phyloP scores from a whole-genome alignment of 1,140 invertebrate species.

The Pemphigus obesinymphae region DNA sequence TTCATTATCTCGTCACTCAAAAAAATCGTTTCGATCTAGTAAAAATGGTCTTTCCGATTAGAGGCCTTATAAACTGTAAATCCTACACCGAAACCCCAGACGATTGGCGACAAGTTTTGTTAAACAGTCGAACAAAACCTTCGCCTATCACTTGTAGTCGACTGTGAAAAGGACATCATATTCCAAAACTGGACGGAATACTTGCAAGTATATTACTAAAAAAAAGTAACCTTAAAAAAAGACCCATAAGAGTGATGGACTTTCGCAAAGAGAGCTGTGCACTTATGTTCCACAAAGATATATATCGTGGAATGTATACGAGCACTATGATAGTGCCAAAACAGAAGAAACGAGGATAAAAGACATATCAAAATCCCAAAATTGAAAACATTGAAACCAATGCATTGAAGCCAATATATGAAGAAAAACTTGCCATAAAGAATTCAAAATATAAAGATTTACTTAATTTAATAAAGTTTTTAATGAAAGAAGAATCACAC shows the following conservation, averaged over 20 bases:
- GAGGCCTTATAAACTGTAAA: no score
- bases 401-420: neutral
- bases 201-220: neutral
- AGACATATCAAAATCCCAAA: neutral
- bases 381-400: neutral
- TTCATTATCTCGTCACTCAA: constrained; percentile 45
- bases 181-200: neutral
- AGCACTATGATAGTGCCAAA: neutral
- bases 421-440: neutral
- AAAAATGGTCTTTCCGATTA: constrained; percentile 42
- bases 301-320: neutral
- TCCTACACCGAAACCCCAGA: no score
- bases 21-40: constrained; percentile 41
- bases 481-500: neutral
- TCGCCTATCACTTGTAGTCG: no score
- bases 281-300: neutral
- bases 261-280: neutral
- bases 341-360: neutral
- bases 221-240: neutral
- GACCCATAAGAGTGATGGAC: neutral
- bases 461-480: neutral
- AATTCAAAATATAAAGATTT: neutral
- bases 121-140: no score
- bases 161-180: neutral
- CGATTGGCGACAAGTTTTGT: no score